phyloP scores from a whole-genome alignment of 2,113 vertebrate genomes.

The Indri indri region DNA sequence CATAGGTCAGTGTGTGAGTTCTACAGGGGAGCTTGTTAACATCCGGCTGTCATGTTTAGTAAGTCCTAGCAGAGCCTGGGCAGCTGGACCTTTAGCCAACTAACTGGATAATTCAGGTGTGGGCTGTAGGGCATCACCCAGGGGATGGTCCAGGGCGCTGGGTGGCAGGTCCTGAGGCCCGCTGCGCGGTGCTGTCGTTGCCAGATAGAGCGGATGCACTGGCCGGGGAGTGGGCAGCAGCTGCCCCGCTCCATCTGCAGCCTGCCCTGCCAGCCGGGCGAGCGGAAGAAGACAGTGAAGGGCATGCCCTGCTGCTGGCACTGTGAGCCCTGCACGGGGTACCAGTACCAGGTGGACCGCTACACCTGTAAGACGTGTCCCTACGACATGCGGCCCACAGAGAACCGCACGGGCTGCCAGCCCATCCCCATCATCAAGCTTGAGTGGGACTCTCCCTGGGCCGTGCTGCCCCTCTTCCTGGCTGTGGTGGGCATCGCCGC shows the following conservation, averaged over 20 bases:
- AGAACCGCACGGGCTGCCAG: slow-evolving; percentile 94
- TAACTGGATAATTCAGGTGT: not conserved
- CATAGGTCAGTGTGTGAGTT: not conserved
- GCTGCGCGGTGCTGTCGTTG: not conserved
- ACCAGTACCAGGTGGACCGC: slow-evolving; percentile 96
- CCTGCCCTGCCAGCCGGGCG: slow-evolving; percentile 92
- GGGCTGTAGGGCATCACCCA: accelerated
- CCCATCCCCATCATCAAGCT: slow-evolving; percentile 96
- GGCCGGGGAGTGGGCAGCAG: slow-evolving; percentile 89
- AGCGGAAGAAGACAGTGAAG: slow-evolving; percentile 96
- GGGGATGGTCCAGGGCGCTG: accelerated
- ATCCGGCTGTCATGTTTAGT: not conserved
- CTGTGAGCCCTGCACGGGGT: slow-evolving; percentile 95
- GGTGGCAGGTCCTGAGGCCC: not conserved
- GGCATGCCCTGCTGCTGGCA: slow-evolving; percentile 98
- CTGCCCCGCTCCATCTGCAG: slow-evolving; percentile 95
- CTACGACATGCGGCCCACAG: slow-evolving; percentile 93
- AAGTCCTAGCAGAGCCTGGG: not conserved
- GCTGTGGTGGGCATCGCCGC: slow-evolving; percentile 94
- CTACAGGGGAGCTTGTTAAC: accelerated
- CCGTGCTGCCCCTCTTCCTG: slow-evolving; percentile 93
- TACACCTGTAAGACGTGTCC: slow-evolving; percentile 96
- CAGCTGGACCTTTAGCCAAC: not conserved
- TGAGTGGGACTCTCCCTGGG: slow-evolving; percentile 97
- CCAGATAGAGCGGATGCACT: slow-evolving; percentile 93